Evolutionary conservation across 2,113 vertebrate genomes (phyloP).

Genomic region (Hippocampus guttulatus): DNA sequence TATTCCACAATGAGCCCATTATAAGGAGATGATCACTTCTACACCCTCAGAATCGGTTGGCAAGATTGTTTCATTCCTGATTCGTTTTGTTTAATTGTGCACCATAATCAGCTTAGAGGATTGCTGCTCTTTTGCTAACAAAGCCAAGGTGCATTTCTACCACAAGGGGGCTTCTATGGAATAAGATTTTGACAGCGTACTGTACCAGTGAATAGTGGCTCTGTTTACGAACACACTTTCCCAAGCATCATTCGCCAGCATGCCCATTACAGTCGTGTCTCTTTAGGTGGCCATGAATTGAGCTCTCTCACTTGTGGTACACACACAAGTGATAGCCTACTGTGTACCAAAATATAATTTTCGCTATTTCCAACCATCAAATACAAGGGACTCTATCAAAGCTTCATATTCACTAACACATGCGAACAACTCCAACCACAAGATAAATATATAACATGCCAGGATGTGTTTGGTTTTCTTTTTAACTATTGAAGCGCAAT

Average conservation of each 20-base stretch:
- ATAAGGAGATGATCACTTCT: conserved; percentile 34
- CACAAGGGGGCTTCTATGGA: conserved; percentile 52
- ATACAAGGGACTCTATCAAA: conserved; percentile 25
- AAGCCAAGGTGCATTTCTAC: conserved; percentile 45
- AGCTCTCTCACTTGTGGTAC: conserved; percentile 6
- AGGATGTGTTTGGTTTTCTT: conserved; percentile 24
- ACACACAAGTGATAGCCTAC: conserved; percentile 8
- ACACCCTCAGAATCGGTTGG: conserved; percentile 33
- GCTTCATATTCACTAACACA: conserved; percentile 29
- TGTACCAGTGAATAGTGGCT: conserved; percentile 24
- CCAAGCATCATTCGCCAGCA: conserved; percentile 1
- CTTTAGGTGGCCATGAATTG: conserved; percentile 24
- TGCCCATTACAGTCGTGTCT: conserved; percentile 8
- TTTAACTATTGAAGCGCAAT: conserved; percentile 44
- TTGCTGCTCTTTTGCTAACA: conserved; percentile 35
- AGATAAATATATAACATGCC: conserved; percentile 27
- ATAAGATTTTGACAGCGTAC: conserved; percentile 2
- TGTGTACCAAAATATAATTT: conserved; percentile 19
- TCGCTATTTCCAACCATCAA: conserved; percentile 27
- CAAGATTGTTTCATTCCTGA: conserved; percentile 43
- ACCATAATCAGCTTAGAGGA: conserved; percentile 53
- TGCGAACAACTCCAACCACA: conserved; percentile 24
- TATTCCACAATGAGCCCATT: conserved; percentile 46
- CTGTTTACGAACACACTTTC: conserved; percentile 10
- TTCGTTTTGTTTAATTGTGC: conserved; percentile 53